Conservation (phyloP, 2,888 invertebrate genomes). For the Leptopterna dolabrata region DNA sequence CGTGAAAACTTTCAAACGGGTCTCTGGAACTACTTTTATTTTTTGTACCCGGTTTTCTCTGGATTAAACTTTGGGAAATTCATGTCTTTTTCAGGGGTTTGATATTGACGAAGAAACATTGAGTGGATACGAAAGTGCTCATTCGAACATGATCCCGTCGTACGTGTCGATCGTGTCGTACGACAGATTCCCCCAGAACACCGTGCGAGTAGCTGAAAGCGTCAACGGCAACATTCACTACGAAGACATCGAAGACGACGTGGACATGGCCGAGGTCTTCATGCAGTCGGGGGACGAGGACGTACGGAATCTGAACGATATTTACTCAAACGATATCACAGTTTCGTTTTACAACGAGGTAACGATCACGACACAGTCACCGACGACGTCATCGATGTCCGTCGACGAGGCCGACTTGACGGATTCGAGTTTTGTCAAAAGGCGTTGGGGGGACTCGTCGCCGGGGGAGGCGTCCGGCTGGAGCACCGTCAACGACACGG, state of each 20-base stretch:
- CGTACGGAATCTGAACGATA: not conserved
- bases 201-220: not conserved
- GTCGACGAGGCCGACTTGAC: not conserved
- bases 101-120: not conserved
- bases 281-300: not conserved
- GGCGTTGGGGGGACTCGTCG: not conserved
- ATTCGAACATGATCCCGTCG: not conserved
- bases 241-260: not conserved
- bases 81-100: not conserved
- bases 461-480: not conserved
- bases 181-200: not conserved
- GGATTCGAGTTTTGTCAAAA: too few species aligned
- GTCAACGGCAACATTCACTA: not conserved
- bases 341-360: not conserved
- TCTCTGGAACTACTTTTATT: too few species aligned
- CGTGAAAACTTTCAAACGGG: too few species aligned
- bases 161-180: not conserved
- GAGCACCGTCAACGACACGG: not conserved
- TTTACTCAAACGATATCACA: not conserved
- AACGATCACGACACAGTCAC: not conserved
- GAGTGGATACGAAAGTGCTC: not conserved
- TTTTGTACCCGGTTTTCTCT: too few species aligned
- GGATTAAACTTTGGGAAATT: too few species aligned
- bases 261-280: not conserved
- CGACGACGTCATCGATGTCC: not conserved